Evolutionary conservation across 2,113 vertebrate genomes (phyloP), one percentile per base, ranked within the genome.

Genomic region (Heterochromis multidens): DNA sequence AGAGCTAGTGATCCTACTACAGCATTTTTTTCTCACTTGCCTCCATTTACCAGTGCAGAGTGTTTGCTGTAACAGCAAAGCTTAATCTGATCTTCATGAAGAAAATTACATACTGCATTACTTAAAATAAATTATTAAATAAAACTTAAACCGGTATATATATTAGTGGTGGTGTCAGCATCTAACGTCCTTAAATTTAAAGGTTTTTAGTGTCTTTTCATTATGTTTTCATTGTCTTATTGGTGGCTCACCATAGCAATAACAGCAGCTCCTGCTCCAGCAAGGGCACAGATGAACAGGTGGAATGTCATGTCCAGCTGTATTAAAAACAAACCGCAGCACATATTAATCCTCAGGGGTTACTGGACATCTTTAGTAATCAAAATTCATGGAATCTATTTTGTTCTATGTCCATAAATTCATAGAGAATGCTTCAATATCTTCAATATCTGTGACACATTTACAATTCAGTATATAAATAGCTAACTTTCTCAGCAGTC

Each of bases 231-330:
- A 9, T 43, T 33, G 12, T 76, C 23, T 31, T 14, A 2, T 31
- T 43, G 52, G 7, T 52, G 77, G 81, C 97, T 98, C 95, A 99
- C 99, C 99, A 99, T 99, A 9, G 99, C 98, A 81, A 99, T 98
- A 40, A 99, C 98, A 4, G 98, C 98, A 21, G 98, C 99, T 94
- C 98, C 99, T 56, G 99, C 98, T 92, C 99, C 98, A 76, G 99
- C 98, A 83, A 99, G 97, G 4, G 99, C 98, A 85, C 99, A 98
- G 74, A 99, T 98, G 92, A 99, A 99, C 95, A 99, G 96, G 95
- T 99, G 98, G 94, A 99, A 99, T 6, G 99, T 99, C 98, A 99
- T 98, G 88, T 99, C 97, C 93, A 99, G 95, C 99, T 99, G 96
- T 4, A 91, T 88, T 31, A 49, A 8, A 81, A 80, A 87, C 43